phyloP scores from a whole-genome alignment of 2,113 vertebrate genomes.

The Megaceryle torquata region DNA sequence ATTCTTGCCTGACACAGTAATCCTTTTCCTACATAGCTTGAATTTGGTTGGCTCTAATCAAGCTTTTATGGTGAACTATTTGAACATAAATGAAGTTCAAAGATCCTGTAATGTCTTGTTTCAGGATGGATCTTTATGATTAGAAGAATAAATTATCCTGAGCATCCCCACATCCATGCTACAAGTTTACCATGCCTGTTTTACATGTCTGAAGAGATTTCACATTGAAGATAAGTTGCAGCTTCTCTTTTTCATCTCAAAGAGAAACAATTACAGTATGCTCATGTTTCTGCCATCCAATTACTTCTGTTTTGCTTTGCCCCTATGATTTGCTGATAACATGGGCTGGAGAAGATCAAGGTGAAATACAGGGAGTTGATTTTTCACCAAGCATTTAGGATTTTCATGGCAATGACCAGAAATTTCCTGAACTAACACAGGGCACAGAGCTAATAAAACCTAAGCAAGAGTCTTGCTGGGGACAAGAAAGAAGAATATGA shows the following conservation, averaged over 20 bases:
- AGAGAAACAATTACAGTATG: slow-evolving; percentile 34
- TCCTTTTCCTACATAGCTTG: neutral
- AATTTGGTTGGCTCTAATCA: slow-evolving; percentile 63
- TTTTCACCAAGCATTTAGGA: neutral
- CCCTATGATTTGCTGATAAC: neutral
- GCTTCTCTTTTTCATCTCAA: slow-evolving; percentile 22
- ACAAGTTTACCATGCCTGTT: slow-evolving; percentile 50
- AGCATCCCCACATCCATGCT: neutral
- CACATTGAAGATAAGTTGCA: slow-evolving; percentile 55
- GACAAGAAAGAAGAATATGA: neutral
- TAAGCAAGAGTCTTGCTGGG: neutral
- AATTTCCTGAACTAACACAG: neutral
- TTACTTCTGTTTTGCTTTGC: slow-evolving; percentile 35
- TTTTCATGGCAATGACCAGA: neutral
- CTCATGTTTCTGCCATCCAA: neutral
- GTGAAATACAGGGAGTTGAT: neutral
- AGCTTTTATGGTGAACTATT: slow-evolving; percentile 57
- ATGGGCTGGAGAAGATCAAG: neutral
- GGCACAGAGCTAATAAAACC: neutral
- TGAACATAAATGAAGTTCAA: slow-evolving; percentile 55
- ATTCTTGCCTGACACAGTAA: neutral
- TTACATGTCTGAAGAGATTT: slow-evolving; percentile 53
- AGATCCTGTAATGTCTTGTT: slow-evolving; percentile 50
- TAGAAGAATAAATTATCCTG: slow-evolving; percentile 65
- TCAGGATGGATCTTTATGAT: slow-evolving; percentile 56